Percentiles rank a stretch among this genome's conserved stretches.
These are phyloP conservation scores for Heliconius nattereri DNA, from an alignment of 1,140 invertebrate species.

Conservation along the genomic window DNA sequence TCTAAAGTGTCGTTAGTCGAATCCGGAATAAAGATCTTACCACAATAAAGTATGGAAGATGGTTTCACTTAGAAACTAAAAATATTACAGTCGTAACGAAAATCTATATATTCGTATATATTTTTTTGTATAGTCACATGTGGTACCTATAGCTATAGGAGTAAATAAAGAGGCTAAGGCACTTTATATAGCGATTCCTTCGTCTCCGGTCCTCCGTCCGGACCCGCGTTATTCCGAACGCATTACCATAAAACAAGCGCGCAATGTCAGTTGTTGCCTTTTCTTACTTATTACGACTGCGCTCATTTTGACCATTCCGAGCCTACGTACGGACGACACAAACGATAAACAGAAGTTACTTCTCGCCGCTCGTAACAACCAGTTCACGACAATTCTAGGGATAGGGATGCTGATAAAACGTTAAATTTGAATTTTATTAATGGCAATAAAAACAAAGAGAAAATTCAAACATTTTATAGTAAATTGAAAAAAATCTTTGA, in stretches of 20 bases:
- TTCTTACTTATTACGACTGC: not conserved
- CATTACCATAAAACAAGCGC: conserved; percentile 14
- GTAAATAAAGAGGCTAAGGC: not conserved
- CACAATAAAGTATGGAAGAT: not conserved
- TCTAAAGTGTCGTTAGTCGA: not conserved
- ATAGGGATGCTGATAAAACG: not conserved
- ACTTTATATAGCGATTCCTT: not conserved
- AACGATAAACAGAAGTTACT: not conserved
- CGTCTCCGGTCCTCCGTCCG: not conserved
- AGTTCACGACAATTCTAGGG: not conserved
- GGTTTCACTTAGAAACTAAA: not conserved
- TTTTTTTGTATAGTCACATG: not conserved
- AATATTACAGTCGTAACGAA: not conserved
- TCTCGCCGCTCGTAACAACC: not conserved
- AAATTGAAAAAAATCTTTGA: not conserved
- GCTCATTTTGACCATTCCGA: too few relatives aligned
- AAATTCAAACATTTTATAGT: not conserved
- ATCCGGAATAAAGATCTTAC: not conserved
- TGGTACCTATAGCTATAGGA: not conserved
- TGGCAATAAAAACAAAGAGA: not conserved
- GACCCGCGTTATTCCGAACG: not conserved
- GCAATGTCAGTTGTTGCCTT: not conserved
- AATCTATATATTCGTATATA: not conserved
- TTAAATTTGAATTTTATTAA: not conserved
- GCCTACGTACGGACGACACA: not conserved